phyloP scores from a whole-genome alignment of 1,140 invertebrate genomes.

The Zaprionus ghesquierei region DNA sequence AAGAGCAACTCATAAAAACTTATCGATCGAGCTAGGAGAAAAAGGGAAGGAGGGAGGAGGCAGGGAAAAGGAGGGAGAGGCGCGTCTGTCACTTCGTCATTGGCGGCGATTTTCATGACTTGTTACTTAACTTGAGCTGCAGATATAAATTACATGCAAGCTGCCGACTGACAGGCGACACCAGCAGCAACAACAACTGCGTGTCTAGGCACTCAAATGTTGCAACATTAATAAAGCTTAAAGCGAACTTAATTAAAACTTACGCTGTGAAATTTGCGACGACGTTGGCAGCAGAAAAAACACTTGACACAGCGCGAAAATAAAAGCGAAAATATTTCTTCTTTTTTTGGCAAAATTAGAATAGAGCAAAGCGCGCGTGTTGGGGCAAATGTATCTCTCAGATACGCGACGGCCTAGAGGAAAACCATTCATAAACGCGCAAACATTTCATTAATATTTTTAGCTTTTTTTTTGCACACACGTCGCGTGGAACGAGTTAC shows the following conservation, averaged over 20 bases:
- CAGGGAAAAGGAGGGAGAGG: conserved; percentile 5
- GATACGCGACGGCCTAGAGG: conserved; percentile 25
- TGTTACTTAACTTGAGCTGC: conserved; percentile 25
- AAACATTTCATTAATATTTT: conserved; percentile 50
- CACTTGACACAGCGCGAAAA: conserved; percentile 16
- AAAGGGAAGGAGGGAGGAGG: too few species aligned
- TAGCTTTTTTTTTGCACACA: conserved; percentile 34
- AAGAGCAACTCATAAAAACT: conserved; percentile 47
- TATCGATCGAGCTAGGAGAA: conserved; percentile 65
- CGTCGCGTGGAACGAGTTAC: conserved; percentile 18
- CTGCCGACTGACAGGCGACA: conserved; percentile 15
- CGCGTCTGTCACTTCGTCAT: conserved; percentile 27
- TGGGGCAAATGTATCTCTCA: conserved; percentile 39
- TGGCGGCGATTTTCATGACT: conserved; percentile 31
- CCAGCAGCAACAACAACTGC: neutral
- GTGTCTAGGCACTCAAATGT: too few species aligned
- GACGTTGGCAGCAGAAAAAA: neutral
- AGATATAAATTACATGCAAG: conserved; percentile 42
- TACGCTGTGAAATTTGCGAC: conserved; percentile 30
- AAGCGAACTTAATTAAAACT: conserved; percentile 48
- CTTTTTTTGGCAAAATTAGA: conserved; percentile 6
- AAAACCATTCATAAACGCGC: conserved; percentile 54
- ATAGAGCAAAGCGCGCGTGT: conserved; percentile 20
- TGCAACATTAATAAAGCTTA: conserved; percentile 43
- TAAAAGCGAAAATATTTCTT: neutral